Evolutionary conservation across 2,888 invertebrate species (phyloP).

Genomic region (Ryuthela nishihirai): DNA sequence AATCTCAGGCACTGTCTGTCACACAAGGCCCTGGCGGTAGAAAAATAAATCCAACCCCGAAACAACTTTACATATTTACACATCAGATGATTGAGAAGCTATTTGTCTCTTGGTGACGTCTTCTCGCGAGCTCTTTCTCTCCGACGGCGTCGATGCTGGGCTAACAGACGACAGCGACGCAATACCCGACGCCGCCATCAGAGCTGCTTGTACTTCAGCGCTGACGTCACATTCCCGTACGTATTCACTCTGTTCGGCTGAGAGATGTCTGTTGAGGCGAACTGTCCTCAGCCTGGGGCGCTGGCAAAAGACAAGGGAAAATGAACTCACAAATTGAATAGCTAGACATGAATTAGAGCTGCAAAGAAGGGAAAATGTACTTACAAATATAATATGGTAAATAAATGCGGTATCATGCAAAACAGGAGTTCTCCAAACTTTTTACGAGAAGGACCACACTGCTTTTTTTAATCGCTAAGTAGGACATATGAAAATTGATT

Average conservation of each 20-base stretch:
- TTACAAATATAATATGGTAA: too few relatives aligned
- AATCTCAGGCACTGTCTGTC: slow-evolving; percentile 39
- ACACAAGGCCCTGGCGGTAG: slow-evolving; percentile 39
- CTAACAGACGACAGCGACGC: too few relatives aligned
- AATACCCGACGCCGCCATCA: not conserved
- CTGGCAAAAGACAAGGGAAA: slow-evolving; percentile 6
- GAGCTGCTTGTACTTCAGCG: not conserved
- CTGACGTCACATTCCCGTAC: too few relatives aligned
- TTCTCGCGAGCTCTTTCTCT: slow-evolving; percentile 33
- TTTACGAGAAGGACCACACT: too few relatives aligned
- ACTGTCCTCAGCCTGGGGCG: slow-evolving; percentile 35
- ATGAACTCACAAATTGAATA: too few relatives aligned
- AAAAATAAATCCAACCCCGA: slow-evolving; percentile 37
- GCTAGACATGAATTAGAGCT: too few relatives aligned
- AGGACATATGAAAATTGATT: too few relatives aligned
- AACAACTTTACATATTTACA: slow-evolving; percentile 36
- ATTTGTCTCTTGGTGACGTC: slow-evolving; percentile 23
- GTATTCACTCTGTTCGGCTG: slow-evolving; percentile 26
- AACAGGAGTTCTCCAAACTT: too few relatives aligned
- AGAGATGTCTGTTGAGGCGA: slow-evolving; percentile 35
- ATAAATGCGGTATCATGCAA: too few relatives aligned
- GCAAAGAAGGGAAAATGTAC: too few relatives aligned
- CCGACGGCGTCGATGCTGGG: too few relatives aligned
- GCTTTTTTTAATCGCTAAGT: too few relatives aligned
- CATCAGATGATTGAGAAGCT: slow-evolving; percentile 30